These are phyloP conservation scores for Rhinatrema bivittatum DNA, from an alignment of 2,797 vertebrate genomes.

Conservation along the genomic window DNA sequence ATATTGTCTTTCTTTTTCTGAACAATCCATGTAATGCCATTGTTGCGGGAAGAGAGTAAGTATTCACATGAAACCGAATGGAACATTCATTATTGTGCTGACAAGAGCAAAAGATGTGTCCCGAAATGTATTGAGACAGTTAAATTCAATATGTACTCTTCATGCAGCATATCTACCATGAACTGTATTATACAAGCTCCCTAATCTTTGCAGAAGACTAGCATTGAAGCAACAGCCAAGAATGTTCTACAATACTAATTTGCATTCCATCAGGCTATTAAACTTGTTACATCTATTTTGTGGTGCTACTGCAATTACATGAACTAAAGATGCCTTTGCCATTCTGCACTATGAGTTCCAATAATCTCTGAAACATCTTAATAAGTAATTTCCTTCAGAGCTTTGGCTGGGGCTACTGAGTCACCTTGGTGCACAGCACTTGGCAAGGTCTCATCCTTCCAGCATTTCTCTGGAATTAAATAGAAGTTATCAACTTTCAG, in stretches of 20 bases:
- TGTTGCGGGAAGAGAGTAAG: too few relatives aligned
- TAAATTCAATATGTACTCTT: too few relatives aligned
- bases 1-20: not conserved
- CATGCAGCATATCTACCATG: too few relatives aligned
- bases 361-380: constrained; percentile 15
- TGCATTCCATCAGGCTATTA: constrained; percentile 15
- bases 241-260: constrained; percentile 3
- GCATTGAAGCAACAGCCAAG: not conserved
- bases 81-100: too few relatives aligned
- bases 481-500: not conserved
- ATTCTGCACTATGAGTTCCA: not conserved
- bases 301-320: constrained; percentile 2
- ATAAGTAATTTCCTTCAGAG: constrained; percentile 17
- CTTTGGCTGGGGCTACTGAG: constrained; percentile 4
- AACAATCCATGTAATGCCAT: too few relatives aligned
- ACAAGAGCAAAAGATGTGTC: too few relatives aligned
- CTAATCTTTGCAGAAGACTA: constrained; percentile 1
- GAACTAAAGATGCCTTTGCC: constrained; percentile 9
- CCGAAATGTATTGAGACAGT: too few relatives aligned
- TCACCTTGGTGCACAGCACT: constrained; percentile 1
- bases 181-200: constrained; percentile 8
- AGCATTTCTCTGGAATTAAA: constrained; percentile 1
- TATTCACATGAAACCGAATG: too few relatives aligned
- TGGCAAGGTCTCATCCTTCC: not conserved
- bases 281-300: constrained; percentile 6